phyloP scores from a whole-genome alignment of 2,797 vertebrate species.

The Coregonus ussuriensis region DNA sequence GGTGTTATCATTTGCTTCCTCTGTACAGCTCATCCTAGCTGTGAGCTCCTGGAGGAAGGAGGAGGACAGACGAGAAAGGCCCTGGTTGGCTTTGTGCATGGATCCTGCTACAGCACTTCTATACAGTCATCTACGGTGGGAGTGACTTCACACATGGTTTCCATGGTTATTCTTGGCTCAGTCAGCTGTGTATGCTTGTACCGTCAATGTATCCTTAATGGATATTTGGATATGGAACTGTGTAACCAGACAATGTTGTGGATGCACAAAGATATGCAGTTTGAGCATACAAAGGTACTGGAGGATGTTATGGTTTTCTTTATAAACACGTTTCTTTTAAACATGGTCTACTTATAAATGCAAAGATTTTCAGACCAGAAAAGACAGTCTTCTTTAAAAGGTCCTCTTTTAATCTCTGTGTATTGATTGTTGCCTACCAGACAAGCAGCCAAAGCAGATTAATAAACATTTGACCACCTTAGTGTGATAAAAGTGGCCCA shows the following conservation, averaged over 20 bases:
- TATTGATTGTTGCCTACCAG: constrained; percentile 57
- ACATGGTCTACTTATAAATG: neutral
- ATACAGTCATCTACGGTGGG: constrained; percentile 33
- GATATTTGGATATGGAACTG: neutral
- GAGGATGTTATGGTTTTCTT: neutral
- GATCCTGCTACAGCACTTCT: constrained; percentile 51
- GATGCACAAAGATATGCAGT: neutral
- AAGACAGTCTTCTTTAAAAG: constrained; percentile 33
- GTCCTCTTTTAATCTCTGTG: constrained; percentile 39
- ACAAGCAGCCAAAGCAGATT: constrained; percentile 48
- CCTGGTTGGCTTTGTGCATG: constrained; percentile 50
- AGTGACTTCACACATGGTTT: neutral
- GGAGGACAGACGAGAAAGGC: constrained; percentile 50
- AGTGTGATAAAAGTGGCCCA: constrained; percentile 49
- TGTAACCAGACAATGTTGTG: neutral
- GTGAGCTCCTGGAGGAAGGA: constrained; percentile 61
- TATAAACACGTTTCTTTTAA: neutral
- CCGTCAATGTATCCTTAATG: neutral
- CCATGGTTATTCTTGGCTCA: neutral
- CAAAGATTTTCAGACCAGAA: neutral
- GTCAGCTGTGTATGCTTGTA: neutral
- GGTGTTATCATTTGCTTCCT: constrained; percentile 32
- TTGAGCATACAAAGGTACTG: neutral
- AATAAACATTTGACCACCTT: constrained; percentile 61
- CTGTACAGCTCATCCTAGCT: constrained; percentile 55